phyloP scores from a whole-genome alignment of 2,797 vertebrate genomes.

The Jordanella pulchra region DNA sequence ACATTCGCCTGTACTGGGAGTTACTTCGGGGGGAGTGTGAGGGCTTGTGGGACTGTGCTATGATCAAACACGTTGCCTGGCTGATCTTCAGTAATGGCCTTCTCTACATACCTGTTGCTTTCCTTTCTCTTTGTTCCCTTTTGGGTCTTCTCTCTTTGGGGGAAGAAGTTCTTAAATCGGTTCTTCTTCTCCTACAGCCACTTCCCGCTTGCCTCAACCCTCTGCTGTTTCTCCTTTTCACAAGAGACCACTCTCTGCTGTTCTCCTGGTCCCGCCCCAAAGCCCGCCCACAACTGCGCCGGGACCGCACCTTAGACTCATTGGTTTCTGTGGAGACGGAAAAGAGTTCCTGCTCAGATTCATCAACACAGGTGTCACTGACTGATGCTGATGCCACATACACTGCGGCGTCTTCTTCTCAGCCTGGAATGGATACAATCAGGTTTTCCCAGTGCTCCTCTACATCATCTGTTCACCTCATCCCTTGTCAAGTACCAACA shows the following conservation, averaged over 20 bases:
- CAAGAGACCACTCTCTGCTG: slow-evolving; percentile 86
- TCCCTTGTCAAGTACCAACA: slow-evolving; percentile 79
- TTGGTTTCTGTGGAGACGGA: slow-evolving; percentile 83
- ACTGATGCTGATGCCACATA: slow-evolving; percentile 79
- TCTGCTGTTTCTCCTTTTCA: slow-evolving; percentile 92
- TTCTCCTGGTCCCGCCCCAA: slow-evolving; percentile 80
- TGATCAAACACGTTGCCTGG: slow-evolving; percentile 95
- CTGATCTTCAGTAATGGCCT: slow-evolving; percentile 94
- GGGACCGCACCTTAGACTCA: slow-evolving; percentile 73
- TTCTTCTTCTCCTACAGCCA: slow-evolving; percentile 90
- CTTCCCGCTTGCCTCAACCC: slow-evolving; percentile 93
- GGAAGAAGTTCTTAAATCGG: slow-evolving; percentile 90
- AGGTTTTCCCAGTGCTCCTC: slow-evolving; percentile 72
- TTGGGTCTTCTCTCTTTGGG: slow-evolving; percentile 89
- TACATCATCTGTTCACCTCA: slow-evolving; percentile 82
- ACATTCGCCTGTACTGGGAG: slow-evolving; percentile 91
- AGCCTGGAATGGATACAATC: slow-evolving; percentile 64
- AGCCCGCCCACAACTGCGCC: slow-evolving; percentile 64
- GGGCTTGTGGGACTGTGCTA: slow-evolving; percentile 90
- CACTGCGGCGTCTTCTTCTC: slow-evolving; percentile 56
- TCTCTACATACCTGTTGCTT: slow-evolving; percentile 93
- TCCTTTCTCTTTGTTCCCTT: slow-evolving; percentile 91
- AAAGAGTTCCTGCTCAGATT: slow-evolving; percentile 92
- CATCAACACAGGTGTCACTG: slow-evolving; percentile 86
- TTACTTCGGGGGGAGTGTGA: slow-evolving; percentile 87